A percentile compares a stretch with the other conserved stretches of the same genome.
Evolutionary conservation across 2,888 invertebrate genomes (phyloP).

Genomic region (Diaperis boleti): DNA sequence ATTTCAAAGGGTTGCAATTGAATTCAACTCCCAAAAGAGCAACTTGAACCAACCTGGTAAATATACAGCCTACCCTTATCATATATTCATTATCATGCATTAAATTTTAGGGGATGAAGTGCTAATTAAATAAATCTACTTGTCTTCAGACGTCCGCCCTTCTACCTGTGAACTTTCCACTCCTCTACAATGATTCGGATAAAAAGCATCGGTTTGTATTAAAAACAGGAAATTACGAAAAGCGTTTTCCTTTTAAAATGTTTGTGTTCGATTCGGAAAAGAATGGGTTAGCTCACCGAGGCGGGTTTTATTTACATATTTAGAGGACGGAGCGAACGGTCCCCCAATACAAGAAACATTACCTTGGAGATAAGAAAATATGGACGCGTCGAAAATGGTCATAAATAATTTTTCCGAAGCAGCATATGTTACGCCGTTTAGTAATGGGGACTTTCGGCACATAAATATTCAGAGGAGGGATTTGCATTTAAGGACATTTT

Average conservation of each 20-base stretch:
- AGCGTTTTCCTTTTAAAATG: conserved; percentile 22
- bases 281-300: conserved; percentile 20
- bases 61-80: conserved; percentile 61
- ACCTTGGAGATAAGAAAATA: conserved; percentile 41
- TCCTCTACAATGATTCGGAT: background rate
- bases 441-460: conserved; percentile 9
- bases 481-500: background rate
- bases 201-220: conserved; percentile 28
- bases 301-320: conserved; percentile 39
- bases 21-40: conserved; percentile 64
- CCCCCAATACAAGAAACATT: conserved; percentile 37
- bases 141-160: conserved; percentile 11
- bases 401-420: conserved; percentile 22
- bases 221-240: conserved; percentile 41
- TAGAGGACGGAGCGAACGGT: background rate
- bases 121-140: conserved; percentile 52
- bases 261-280: conserved; percentile 6
- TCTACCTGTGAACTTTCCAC: background rate
- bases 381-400: conserved; percentile 8
- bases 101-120: conserved; percentile 57
- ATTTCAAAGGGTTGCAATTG: conserved; percentile 64
- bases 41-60: conserved; percentile 60
- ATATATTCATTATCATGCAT: conserved; percentile 64
- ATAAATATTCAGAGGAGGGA: background rate
- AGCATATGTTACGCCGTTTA: conserved; percentile 16